Conservation (phyloP, 1,140 invertebrate genomes). For the Neodiprion lecontei region DNA sequence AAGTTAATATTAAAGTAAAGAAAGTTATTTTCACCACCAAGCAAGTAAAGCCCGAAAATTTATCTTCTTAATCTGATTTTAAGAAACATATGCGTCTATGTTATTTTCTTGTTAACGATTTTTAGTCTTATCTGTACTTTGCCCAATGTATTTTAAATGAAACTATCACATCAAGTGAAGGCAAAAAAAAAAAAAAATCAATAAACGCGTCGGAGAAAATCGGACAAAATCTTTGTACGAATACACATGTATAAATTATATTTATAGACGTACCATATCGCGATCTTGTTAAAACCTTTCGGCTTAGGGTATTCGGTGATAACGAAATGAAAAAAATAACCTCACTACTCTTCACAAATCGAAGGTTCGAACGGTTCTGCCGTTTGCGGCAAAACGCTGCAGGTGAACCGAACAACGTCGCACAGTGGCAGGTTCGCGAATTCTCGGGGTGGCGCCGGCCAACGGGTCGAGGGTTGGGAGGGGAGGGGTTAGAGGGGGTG, state of each 20-base stretch:
- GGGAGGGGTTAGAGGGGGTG: not conserved
- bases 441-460: slow-evolving; percentile 13
- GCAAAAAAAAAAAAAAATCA: not conserved
- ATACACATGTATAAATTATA: no score
- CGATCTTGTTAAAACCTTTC: not conserved
- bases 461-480: not conserved
- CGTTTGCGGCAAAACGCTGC: slow-evolving; percentile 14
- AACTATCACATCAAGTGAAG: not conserved
- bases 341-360: slow-evolving; percentile 6
- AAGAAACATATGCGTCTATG: no score
- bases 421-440: slow-evolving; percentile 3
- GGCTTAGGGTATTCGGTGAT: not conserved
- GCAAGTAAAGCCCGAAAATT: no score
- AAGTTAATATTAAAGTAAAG: not conserved
- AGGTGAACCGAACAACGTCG: slow-evolving; percentile 6
- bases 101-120: no score
- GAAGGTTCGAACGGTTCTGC: slow-evolving; percentile 12
- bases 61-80: no score
- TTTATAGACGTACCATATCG: not conserved
- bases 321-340: not conserved
- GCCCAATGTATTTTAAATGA: not conserved
- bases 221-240: no score
- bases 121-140: no score
- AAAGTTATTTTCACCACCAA: not conserved
- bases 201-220: not conserved